These are phyloP conservation scores for Vanacampus margaritifer DNA, from an alignment of 2,113 vertebrate species.

Conservation along the genomic window DNA sequence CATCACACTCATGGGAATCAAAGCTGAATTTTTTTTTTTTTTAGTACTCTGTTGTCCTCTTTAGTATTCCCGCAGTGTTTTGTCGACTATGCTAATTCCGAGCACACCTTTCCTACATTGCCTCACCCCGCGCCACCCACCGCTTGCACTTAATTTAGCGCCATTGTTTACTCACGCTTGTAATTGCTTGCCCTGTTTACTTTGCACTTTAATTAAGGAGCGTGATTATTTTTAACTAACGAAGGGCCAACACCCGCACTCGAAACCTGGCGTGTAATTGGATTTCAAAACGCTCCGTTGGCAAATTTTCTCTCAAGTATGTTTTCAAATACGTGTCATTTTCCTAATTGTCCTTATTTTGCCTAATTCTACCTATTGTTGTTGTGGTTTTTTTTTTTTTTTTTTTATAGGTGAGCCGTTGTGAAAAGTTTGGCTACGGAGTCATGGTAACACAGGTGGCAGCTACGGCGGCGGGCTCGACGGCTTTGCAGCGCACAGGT, in stretches of 20 bases:
- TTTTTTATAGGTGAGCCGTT: constrained; percentile 77
- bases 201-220: constrained; percentile 39
- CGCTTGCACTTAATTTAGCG: constrained; percentile 39
- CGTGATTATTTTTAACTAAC: constrained; percentile 45
- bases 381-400: neutral
- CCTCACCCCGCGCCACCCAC: neutral
- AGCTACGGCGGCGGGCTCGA: constrained; percentile 79
- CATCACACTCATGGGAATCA: neutral
- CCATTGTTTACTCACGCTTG: constrained; percentile 36
- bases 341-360: neutral
- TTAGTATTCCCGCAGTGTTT: neutral
- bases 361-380: neutral
- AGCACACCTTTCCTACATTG: constrained; percentile 14
- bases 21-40: neutral
- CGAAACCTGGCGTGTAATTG: constrained; percentile 8
- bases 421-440: constrained; percentile 83
- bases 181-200: constrained; percentile 35
- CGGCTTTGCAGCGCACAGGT: constrained; percentile 85
- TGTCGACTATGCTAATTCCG: neutral
- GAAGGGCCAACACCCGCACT: neutral
- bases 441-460: constrained; percentile 89
- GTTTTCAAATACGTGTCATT: constrained; percentile 6
- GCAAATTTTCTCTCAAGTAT: neutral
- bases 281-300: neutral
- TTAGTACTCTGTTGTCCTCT: neutral